A percentile compares a stretch with the other conserved stretches of the same genome.
Evolutionary conservation across 2,113 vertebrate genomes (phyloP).

Genomic region (Chloroceryle aenea): DNA sequence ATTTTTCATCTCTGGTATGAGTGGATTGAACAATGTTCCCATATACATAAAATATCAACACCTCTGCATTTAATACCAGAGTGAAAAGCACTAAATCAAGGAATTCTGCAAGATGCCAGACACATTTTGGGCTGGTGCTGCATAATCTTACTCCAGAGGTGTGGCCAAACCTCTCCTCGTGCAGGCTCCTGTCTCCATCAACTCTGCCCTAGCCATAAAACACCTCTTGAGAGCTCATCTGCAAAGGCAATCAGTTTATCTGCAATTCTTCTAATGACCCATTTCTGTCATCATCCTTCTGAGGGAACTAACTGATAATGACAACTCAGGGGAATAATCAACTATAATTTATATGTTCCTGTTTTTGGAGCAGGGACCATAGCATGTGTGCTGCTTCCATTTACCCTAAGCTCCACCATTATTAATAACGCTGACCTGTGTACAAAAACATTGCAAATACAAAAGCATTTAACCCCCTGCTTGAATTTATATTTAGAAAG

Average conservation of each 20-base stretch:
- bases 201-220: slow-evolving; percentile 14
- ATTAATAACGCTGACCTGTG: background rate
- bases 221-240: slow-evolving; percentile 36
- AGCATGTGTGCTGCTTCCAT: background rate
- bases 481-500: slow-evolving; percentile 43
- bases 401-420: background rate
- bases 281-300: slow-evolving; percentile 61
- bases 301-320: slow-evolving; percentile 53
- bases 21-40: background rate
- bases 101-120: background rate
- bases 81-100: slow-evolving; percentile 2
- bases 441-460: background rate
- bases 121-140: background rate
- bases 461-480: background rate
- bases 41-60: background rate
- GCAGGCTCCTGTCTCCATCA: background rate
- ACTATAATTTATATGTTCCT: background rate
- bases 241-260: slow-evolving; percentile 59
- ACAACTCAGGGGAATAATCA: slow-evolving; percentile 63
- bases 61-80: background rate
- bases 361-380: background rate
- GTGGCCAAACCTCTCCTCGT: background rate
- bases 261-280: slow-evolving; percentile 34
- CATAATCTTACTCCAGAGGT: background rate
- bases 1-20: background rate